These are phyloP conservation scores for Dexiosoma caninum DNA, from an alignment of 2,888 invertebrate genomes.

Conservation along the genomic window DNA sequence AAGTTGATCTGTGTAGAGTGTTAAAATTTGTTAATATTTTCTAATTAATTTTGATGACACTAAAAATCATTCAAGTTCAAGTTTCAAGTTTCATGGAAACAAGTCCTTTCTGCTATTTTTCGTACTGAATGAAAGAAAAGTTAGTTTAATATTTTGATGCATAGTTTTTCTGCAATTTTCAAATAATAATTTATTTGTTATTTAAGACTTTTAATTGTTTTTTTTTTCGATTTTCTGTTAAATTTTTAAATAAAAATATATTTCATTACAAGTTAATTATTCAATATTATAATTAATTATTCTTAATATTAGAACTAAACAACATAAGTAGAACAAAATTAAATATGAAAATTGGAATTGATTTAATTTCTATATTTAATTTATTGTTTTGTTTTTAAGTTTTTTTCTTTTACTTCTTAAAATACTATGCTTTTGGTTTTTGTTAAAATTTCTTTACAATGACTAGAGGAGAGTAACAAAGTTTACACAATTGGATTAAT, in stretches of 20 bases:
- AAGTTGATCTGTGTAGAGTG: too few species aligned
- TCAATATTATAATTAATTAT: slow-evolving; percentile 41
- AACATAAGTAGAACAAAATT: slow-evolving; percentile 36
- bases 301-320: slow-evolving; percentile 39
- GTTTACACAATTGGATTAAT: slow-evolving; percentile 46
- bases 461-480: slow-evolving; percentile 52
- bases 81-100: too few species aligned
- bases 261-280: slow-evolving; percentile 33
- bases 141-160: slow-evolving; percentile 38
- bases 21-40: too few species aligned
- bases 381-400: neutral
- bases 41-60: too few species aligned
- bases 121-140: neutral
- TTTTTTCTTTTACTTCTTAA: neutral
- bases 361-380: slow-evolving; percentile 25
- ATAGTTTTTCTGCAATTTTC: slow-evolving; percentile 58
- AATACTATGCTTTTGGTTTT: neutral
- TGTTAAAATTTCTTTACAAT: slow-evolving; percentile 31
- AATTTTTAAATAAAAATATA: slow-evolving; percentile 54
- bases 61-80: too few species aligned
- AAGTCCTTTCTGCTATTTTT: too few species aligned
- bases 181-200: slow-evolving; percentile 59
- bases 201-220: slow-evolving; percentile 41
- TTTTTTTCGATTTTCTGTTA: slow-evolving; percentile 31
- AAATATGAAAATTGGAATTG: slow-evolving; percentile 13